Base-by-base conservation (phyloP, 1,140 invertebrate species). In the Halictus rubicundus region DNA sequence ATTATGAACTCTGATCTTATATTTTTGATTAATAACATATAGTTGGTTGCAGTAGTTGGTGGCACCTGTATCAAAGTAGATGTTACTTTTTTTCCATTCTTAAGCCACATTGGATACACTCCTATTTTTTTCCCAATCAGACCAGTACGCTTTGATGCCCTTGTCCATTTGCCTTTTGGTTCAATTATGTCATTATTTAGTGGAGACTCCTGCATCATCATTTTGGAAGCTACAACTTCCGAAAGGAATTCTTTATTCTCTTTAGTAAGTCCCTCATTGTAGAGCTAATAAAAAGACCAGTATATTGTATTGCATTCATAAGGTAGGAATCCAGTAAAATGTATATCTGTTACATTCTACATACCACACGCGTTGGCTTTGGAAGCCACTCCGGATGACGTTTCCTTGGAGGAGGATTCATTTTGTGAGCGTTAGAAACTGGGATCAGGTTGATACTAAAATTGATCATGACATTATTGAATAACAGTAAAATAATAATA, bases 71-170 rank as follows among this genome's bases (percentile, higher is more conserved):
- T 90, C 79, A 99, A 89, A 21, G 98, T 99, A 4, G 96, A 95
- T 1, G 93, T 84, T 72, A 98, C 92, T 94, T 94, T 96, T 88
- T 95, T 95, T 1, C 98, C 98, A 93, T 96, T 94, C 92, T 97
- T 98, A 3, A 95, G 91, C 98, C 98, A 99, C 90, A 99, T 93
- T 19, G 98, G 98, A 91, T 98, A 96, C 70, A 97, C 93, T 49
- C 99, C 99, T 90, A 99, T 97, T 94, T 99, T 99, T 71, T 96
- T 94, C 0, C 96, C 98, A 90, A 99, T 96, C 2, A 99, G 89
- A 61, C 99, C 99, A 80, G 95, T 95, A 88, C 99, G 94, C 79
- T 94, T 93, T 9, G 95, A 94, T 4, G 89, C 89, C 64, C 93
- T 92, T 19, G 91, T 93, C 96, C 97, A 98, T 87, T 95, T 90